Evolutionary conservation across 2,888 invertebrate species (phyloP).

Genomic region (Eurytoma californica): DNA sequence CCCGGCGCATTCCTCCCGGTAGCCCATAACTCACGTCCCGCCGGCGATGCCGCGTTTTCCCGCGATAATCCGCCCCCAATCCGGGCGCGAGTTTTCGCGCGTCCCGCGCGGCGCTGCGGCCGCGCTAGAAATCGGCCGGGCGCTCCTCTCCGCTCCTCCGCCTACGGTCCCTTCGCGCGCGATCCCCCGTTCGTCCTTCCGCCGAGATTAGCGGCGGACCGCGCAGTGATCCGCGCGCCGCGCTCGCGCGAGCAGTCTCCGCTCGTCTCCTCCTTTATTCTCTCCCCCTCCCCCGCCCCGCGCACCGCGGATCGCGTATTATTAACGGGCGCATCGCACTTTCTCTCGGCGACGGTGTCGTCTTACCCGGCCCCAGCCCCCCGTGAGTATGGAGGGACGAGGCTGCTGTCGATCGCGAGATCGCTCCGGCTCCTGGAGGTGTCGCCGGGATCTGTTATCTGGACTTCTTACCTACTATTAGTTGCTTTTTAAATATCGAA

Average conservation of each 20-base stretch:
- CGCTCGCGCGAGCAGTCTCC: slow-evolving; percentile 13
- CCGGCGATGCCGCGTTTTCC: too few species aligned
- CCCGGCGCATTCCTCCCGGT: too few species aligned
- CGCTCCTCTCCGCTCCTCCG: neutral
- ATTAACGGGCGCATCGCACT: neutral
- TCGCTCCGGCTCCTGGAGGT: neutral
- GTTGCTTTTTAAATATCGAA: neutral
- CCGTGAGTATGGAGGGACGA: neutral
- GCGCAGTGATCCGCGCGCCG: slow-evolving; percentile 45
- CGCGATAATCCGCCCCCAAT: slow-evolving; percentile 9
- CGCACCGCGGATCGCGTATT: too few species aligned
- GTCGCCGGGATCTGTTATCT: neutral
- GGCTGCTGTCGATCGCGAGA: neutral
- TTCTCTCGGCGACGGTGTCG: neutral
- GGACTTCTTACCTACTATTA: too few species aligned
- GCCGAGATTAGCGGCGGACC: slow-evolving; percentile 35
- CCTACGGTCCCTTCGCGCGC: neutral
- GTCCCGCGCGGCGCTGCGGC: slow-evolving; percentile 9
- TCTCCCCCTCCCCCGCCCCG: too few species aligned
- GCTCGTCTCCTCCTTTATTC: neutral
- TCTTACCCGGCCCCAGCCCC: neutral
- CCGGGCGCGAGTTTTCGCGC: slow-evolving; percentile 13
- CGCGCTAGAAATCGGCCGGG: slow-evolving; percentile 48
- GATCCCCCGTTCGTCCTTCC: neutral
- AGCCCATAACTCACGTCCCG: too few species aligned